Percentiles rank a stretch among this genome's conserved stretches.
Evolutionary conservation across 2,797 vertebrate species (phyloP).

Genomic region (Lacerta viridis): DNA sequence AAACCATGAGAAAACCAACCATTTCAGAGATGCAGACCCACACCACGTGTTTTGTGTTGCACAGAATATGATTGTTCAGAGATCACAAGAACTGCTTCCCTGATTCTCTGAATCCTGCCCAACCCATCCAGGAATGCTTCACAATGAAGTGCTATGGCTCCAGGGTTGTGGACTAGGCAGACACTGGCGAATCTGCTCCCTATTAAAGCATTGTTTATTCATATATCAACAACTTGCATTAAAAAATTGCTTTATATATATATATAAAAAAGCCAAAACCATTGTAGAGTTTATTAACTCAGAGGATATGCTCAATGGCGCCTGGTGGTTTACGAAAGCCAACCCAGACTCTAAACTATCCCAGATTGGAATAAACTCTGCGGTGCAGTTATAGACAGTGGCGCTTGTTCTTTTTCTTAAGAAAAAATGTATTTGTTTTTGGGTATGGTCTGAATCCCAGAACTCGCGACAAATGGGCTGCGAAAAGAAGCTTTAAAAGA

Average conservation of each 20-base stretch:
- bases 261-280: not conserved
- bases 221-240: not conserved
- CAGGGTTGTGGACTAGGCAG: not conserved
- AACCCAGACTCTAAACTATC: conserved; percentile 15
- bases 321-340: conserved; percentile 39
- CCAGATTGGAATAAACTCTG: not conserved
- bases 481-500: too few relatives aligned
- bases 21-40: too few relatives aligned
- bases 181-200: not conserved
- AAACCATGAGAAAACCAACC: too few relatives aligned
- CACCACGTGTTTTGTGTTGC: too few relatives aligned
- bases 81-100: not conserved
- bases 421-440: conserved; percentile 48
- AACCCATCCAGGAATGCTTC: not conserved
- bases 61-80: too few relatives aligned
- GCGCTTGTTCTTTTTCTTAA: not conserved
- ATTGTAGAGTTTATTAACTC: not conserved
- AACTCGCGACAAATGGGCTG: conserved; percentile 51
- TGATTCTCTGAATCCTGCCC: not conserved
- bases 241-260: too few relatives aligned
- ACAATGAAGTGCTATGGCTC: too few relatives aligned
- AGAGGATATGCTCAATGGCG: not conserved
- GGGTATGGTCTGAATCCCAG: conserved; percentile 37
- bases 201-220: not conserved
- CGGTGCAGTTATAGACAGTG: not conserved